These are phyloP conservation scores for Diorhabda carinulata DNA, from an alignment of 1,140 invertebrate species.

Conservation along the genomic window DNA sequence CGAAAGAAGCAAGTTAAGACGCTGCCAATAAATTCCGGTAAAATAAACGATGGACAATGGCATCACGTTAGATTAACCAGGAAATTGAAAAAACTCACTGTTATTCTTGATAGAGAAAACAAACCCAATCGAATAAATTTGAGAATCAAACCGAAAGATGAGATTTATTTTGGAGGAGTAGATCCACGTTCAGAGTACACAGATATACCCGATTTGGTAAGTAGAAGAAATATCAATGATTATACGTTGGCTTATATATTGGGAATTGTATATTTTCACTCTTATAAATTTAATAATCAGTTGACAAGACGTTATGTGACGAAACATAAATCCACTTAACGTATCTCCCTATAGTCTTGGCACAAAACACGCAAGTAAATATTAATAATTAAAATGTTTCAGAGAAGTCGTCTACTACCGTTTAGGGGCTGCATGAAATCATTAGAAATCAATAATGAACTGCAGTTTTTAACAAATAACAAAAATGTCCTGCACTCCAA, in stretches of 20 bases:
- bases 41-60: slow-evolving; percentile 80
- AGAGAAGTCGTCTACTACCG: slow-evolving; percentile 62
- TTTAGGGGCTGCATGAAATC: slow-evolving; percentile 80
- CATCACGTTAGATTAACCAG: slow-evolving; percentile 63
- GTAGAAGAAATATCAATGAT: not conserved
- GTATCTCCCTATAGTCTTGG: too few species aligned
- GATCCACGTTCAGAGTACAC: slow-evolving; percentile 52
- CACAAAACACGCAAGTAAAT: too few species aligned
- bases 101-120: slow-evolving; percentile 67
- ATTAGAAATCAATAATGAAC: slow-evolving; percentile 69
- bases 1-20: slow-evolving; percentile 62
- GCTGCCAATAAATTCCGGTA: slow-evolving; percentile 52
- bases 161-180: slow-evolving; percentile 76
- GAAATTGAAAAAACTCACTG: slow-evolving; percentile 55
- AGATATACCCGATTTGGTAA: slow-evolving; percentile 29
- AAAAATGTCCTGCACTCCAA: slow-evolving; percentile 57
- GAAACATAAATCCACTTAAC: too few species aligned
- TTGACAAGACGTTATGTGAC: too few species aligned
- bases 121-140: slow-evolving; percentile 61
- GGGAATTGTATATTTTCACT: too few species aligned
- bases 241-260: too few species aligned
- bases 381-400: not conserved
- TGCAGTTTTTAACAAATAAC: slow-evolving; percentile 62
- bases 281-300: too few species aligned
- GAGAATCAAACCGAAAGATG: slow-evolving; percentile 63